phyloP scores from a whole-genome alignment of 2,113 vertebrate genomes.

The Planiliza haematocheilus region DNA sequence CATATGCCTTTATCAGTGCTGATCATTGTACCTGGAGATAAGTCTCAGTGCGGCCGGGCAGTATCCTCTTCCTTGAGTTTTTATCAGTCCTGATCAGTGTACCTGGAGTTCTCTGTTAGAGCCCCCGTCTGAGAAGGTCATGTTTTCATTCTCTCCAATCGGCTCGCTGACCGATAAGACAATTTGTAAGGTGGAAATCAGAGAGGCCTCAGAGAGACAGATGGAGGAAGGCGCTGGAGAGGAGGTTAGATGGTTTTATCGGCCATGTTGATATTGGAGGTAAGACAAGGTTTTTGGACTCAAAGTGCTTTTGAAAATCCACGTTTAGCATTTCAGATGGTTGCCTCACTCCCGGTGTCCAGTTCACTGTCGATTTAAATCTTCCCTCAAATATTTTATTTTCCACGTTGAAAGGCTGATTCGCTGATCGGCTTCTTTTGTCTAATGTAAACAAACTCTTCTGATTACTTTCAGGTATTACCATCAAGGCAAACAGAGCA shows the following conservation, averaged over 20 bases:
- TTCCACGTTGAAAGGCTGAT: too few relatives aligned
- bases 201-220: slow-evolving; percentile 80
- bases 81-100: slow-evolving; percentile 81
- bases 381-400: too few relatives aligned
- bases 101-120: slow-evolving; percentile 81
- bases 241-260: too few relatives aligned
- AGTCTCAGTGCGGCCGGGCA: slow-evolving; percentile 75
- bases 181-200: slow-evolving; percentile 88
- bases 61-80: slow-evolving; percentile 74
- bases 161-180: slow-evolving; percentile 82
- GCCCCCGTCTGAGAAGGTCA: slow-evolving; percentile 78
- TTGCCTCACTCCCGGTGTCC: too few relatives aligned
- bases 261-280: too few relatives aligned
- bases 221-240: slow-evolving; percentile 43
- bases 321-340: too few relatives aligned
- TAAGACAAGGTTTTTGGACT: not conserved
- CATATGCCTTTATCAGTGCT: slow-evolving; percentile 81
- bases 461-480: not conserved
- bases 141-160: slow-evolving; percentile 88
- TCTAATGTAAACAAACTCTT: not conserved
- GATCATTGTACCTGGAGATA: slow-evolving; percentile 82
- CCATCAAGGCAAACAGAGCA: too few relatives aligned
- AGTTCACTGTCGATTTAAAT: too few relatives aligned
- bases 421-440: too few relatives aligned
- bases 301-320: too few relatives aligned